Base-by-base conservation (phyloP, 2,113 vertebrate species). In the Ondatra zibethicus region DNA sequence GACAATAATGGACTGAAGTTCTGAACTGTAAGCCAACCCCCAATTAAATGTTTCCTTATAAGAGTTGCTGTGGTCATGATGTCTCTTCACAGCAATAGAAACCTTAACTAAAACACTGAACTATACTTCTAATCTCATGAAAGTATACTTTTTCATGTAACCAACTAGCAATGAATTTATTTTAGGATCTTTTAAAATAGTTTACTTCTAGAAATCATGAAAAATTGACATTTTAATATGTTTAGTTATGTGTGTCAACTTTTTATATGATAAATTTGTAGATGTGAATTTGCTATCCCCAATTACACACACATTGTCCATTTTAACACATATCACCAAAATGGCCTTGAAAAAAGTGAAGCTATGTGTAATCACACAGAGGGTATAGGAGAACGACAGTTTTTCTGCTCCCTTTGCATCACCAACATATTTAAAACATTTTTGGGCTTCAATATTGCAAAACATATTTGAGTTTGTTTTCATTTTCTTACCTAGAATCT, bases 221-320 rank as follows among this genome's bases (percentile, higher is more conserved):
- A 73, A 68, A 88, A 84, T 23, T 72, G 50, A 76, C 36, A 61
- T 89, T 89, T 73, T 65, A n/a, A 68, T 42, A 81, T 47, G 16
- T 89, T 89, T 72, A 76, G 4, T 52, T 70, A 52, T 58, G 21
- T 87, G 5, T 75, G 14, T 6, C n/a, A 72, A 66, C 73, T 55
- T 73, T 89, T 61, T 94, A 19, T 91, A 89, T 85, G 16, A 89
- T 65, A 91, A 85, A 68, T 55, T 94, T 65, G 76, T 86, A 72
- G 39, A n/a, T 92, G 42, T 85, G 16, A 93, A 88, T 95, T 77
- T 66, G 19, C 7, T 94, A 14, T 91, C 33, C 92, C 29, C 73
- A 91, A 86, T 55, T 88, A 68, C 65, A 92, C 31, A 33, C 3
- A 25, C 36, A 58, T 92, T 95, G 88, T 73, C 13, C 29, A 61